Percentiles rank a stretch among this genome's conserved stretches.
phyloP scores from a whole-genome alignment of 2,797 vertebrate genomes.

The Pipistrellus nathusii region DNA sequence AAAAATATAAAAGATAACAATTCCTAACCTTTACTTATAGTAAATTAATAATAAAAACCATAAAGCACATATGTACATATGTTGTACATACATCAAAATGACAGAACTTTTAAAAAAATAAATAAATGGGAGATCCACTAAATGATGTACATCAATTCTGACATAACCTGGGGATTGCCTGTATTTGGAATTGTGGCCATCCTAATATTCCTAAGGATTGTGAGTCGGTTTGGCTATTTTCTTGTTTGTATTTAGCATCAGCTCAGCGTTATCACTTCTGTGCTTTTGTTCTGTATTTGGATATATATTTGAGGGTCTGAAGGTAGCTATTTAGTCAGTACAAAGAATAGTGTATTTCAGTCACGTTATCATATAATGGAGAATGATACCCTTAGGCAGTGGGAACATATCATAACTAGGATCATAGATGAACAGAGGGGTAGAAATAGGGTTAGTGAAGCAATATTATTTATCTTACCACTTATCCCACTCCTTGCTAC shows the following conservation, averaged over 20 bases:
- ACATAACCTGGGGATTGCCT: too few relatives aligned
- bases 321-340: neutral
- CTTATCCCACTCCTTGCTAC: neutral
- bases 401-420: neutral
- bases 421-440: neutral
- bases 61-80: too few relatives aligned
- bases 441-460: neutral
- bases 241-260: neutral
- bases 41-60: too few relatives aligned
- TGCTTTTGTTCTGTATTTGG: neutral
- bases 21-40: too few relatives aligned
- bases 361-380: neutral
- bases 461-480: neutral
- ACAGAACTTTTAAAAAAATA: too few relatives aligned
- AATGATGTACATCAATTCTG: too few relatives aligned
- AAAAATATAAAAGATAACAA: too few relatives aligned
- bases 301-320: neutral
- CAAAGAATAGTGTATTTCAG: neutral
- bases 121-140: too few relatives aligned
- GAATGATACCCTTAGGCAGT: neutral
- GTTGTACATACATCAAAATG: too few relatives aligned
- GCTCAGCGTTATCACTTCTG: neutral
- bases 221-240: neutral
- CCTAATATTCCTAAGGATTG: neutral
- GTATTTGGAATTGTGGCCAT: neutral